phyloP scores from a whole-genome alignment of 2,888 invertebrate species.

The Hylaea fasciaria region DNA sequence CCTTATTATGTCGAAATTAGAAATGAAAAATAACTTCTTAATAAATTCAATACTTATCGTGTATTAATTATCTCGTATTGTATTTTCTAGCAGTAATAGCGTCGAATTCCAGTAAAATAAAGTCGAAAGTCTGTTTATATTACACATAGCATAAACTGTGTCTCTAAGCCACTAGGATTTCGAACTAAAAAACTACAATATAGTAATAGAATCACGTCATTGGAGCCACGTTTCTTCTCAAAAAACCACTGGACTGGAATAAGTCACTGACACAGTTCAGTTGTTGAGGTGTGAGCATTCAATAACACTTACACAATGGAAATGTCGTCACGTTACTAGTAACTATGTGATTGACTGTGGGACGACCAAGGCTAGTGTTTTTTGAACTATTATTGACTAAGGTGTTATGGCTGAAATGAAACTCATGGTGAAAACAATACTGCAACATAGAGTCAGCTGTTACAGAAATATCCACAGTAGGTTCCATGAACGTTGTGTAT shows the following conservation, averaged over 20 bases:
- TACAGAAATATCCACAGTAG: too few species aligned
- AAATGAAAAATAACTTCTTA: too few species aligned
- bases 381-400: background rate
- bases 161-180: background rate
- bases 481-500: too few species aligned
- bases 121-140: too few species aligned
- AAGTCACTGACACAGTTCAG: constrained; percentile 36
- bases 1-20: too few species aligned
- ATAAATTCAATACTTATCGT: too few species aligned
- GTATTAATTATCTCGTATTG: too few species aligned
- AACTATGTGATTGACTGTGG: constrained; percentile 14
- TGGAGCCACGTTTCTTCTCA: constrained; percentile 32
- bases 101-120: too few species aligned
- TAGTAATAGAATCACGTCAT: constrained; percentile 33
- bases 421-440: too few species aligned
- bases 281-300: constrained; percentile 32
- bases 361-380: constrained; percentile 20
- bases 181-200: constrained; percentile 40
- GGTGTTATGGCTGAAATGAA: background rate
- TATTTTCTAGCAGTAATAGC: too few species aligned
- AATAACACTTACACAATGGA: constrained; percentile 31
- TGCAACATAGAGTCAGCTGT: too few species aligned
- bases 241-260: constrained; percentile 36
- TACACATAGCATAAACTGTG: background rate
- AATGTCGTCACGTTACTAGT: constrained; percentile 14